phyloP scores from a whole-genome alignment of 2,797 vertebrate genomes.

The Petrocephalus sullivani region DNA sequence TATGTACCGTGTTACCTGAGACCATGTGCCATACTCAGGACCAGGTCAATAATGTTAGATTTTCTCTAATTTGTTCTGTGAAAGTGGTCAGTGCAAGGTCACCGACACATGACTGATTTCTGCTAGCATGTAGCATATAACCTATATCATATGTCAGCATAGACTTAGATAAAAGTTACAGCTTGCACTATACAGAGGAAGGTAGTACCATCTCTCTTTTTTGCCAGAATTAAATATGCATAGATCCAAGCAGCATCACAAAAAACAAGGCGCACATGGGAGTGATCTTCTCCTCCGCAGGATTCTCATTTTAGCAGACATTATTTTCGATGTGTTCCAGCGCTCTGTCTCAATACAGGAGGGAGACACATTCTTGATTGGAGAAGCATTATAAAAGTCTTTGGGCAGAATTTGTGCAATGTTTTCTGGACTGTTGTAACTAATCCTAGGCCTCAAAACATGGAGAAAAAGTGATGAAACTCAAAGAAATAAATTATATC shows the following conservation, averaged over 20 bases:
- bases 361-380: not conserved
- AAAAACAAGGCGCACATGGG: not conserved
- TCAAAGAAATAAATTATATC: not conserved
- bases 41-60: not conserved
- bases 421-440: not conserved
- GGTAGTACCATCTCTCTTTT: not conserved
- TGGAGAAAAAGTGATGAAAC: not conserved
- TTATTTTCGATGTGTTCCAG: not conserved
- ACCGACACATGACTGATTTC: not conserved
- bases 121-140: too few species aligned
- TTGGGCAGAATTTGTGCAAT: not conserved
- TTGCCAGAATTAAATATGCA: not conserved
- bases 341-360: not conserved
- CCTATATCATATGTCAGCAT: too few species aligned
- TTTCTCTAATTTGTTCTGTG: not conserved
- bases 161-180: not conserved
- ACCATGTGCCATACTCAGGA: not conserved
- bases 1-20: not conserved
- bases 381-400: not conserved
- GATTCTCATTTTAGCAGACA: not conserved
- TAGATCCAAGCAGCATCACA: not conserved
- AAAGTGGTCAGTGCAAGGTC: not conserved
- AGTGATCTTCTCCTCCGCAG: not conserved
- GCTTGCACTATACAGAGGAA: not conserved
- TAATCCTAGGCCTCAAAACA: not conserved